Percentiles rank a stretch among this genome's conserved stretches.
Evolutionary conservation across 2,888 invertebrate genomes (phyloP).

Genomic region (Trisateles emortualis): DNA sequence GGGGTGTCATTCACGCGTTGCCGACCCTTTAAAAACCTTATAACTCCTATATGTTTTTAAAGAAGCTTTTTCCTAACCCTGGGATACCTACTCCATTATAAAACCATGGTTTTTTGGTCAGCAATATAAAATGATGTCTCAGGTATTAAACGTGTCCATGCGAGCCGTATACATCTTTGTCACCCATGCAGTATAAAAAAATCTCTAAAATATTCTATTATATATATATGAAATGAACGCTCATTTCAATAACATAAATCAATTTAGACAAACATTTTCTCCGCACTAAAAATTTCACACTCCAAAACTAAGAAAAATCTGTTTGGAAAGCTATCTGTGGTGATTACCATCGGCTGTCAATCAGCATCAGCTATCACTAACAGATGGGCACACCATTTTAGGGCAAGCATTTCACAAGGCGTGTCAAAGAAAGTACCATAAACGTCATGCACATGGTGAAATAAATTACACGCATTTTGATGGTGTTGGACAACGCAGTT

Average conservation of each 20-base stretch:
- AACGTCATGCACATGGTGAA: conserved; percentile 31
- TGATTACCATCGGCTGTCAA: conserved; percentile 46
- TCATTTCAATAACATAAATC: conserved; percentile 7
- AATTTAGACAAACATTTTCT: conserved; percentile 4
- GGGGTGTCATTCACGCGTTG: too few species aligned
- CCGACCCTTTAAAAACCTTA: too few species aligned
- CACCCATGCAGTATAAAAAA: too few species aligned
- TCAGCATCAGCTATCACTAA: conserved; percentile 45
- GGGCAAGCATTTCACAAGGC: conserved; percentile 48
- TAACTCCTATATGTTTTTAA: too few species aligned
- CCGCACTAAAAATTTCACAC: conserved; percentile 9
- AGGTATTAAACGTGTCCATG: too few species aligned
- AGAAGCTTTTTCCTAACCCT: too few species aligned
- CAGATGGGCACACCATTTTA: conserved; percentile 48
- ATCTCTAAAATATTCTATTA: neutral
- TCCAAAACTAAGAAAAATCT: conserved; percentile 28
- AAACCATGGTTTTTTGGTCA: too few species aligned
- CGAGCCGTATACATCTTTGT: too few species aligned
- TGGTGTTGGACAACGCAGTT: conserved; percentile 23
- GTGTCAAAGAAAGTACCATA: conserved; percentile 50
- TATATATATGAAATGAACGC: neutral
- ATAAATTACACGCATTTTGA: conserved; percentile 42
- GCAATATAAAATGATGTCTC: too few species aligned
- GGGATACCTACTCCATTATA: too few species aligned
- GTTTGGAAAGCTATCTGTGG: conserved; percentile 40